Evolutionary conservation across 1,140 invertebrate genomes (phyloP), one percentile per base, ranked within the genome.

Genomic region (Calycopis cecrops): DNA sequence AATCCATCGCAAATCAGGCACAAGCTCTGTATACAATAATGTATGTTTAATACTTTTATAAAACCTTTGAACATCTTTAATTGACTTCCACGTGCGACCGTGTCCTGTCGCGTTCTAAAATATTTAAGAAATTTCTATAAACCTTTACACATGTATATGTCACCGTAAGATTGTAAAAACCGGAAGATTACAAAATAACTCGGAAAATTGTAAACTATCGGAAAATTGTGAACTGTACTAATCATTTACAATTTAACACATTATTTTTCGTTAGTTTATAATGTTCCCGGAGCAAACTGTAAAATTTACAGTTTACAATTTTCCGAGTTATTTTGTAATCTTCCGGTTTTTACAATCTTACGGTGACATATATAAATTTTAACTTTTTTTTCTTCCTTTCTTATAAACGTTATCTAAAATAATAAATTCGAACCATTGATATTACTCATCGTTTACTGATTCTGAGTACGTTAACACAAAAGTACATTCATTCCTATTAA

Each of bases 361-460:
- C n/a, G n/a, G n/a, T n/a, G n/a, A n/a, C n/a, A n/a, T n/a, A n/a
- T n/a, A 48, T 49, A 57, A 49, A 55, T 62, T 54, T 53, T 54
- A 52, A 34, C 11, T 18, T 35, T 44, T 54, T 51, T 59, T 56
- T n/a, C n/a, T n/a, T 76, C 73, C 76, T 28, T 28, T 28, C 21
- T 28, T 3, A 73, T 80, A 73, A 65, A 72, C 61, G 64, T 72
- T 67, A 69, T 84, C 75, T 80, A 80, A 84, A 81, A 80, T 73
- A 80, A 75, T 79, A 79, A 82, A 81, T 80, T 82, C 77, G 77
- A 77, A 78, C 68, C 53, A 59, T 66, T 73, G 67, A 76, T 72
- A 77, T 68, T 62, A 60, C 49, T 52, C 62, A 55, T 53, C 38
- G 33, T 63, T 55, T 57, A 28, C 55, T 54, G 9, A 63, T 65